A percentile compares a stretch with the other conserved stretches of the same genome.
These are phyloP conservation scores for Coelogynopora nodosa DNA, from an alignment of 2,888 invertebrate genomes.

Conservation along the genomic window DNA sequence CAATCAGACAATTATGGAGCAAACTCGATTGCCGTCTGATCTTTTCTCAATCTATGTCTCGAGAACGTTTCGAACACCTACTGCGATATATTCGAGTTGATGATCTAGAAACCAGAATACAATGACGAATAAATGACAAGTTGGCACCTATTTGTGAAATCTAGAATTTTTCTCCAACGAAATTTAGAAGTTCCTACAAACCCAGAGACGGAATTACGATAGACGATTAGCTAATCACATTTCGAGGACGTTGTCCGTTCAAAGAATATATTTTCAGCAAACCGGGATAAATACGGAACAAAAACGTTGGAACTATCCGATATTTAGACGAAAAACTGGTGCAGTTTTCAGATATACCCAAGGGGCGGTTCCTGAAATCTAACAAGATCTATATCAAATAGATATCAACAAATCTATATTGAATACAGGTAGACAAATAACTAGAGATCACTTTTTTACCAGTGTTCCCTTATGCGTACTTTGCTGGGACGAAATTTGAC, in stretches of 20 bases:
- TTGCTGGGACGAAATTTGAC: background rate
- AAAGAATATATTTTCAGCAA: constrained; percentile 12
- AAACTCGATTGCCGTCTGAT: constrained; percentile 10
- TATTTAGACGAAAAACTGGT: constrained; percentile 2
- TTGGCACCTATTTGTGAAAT: background rate
- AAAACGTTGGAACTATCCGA: background rate
- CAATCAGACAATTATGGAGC: constrained; percentile 13
- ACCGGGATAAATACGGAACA: constrained; percentile 1
- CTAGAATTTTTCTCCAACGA: background rate
- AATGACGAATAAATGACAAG: background rate
- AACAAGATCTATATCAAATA: background rate
- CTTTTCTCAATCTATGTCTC: constrained; percentile 3
- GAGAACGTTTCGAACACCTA: constrained; percentile 15
- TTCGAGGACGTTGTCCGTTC: background rate
- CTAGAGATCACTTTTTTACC: background rate
- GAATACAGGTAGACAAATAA: constrained; percentile 12
- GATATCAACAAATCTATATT: background rate
- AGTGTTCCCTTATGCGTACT: constrained; percentile 7
- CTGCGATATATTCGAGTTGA: constrained; percentile 12
- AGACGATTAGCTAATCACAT: background rate
- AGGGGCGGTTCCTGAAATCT: constrained; percentile 10
- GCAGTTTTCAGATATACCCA: background rate
- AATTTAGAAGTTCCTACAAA: background rate
- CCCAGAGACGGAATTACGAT: background rate
- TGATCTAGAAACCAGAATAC: background rate